Evolutionary conservation across 53 echinoderm and acorn worm species (phyloP).

Genomic region (Paelopatides confundens): DNA sequence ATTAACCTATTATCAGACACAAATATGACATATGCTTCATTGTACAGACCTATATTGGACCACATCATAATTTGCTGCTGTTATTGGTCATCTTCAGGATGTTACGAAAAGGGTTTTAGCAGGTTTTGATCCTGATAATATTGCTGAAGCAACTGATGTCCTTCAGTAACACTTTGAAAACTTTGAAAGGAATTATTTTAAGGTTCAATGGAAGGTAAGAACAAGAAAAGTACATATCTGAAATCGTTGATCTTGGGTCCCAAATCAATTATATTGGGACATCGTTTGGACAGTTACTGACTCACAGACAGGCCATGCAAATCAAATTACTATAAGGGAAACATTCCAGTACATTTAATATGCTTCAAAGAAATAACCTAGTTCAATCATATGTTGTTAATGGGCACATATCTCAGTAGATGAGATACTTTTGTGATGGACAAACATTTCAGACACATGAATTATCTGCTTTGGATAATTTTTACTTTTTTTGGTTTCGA

Average conservation of each 20-base stretch:
- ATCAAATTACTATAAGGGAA: background rate
- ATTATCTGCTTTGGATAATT: background rate
- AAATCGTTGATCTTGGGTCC: background rate
- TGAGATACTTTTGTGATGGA: slow-evolving; percentile 2
- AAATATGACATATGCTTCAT: slow-evolving; percentile 7
- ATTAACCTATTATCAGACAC: background rate
- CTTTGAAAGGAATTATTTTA: background rate
- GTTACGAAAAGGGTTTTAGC: background rate
- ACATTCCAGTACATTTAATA: background rate
- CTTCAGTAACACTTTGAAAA: background rate
- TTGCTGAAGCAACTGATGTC: too few species aligned
- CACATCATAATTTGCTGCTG: background rate
- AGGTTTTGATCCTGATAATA: too few species aligned
- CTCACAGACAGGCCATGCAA: background rate
- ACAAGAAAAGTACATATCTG: background rate
- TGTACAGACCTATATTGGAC: background rate
- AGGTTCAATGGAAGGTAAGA: background rate
- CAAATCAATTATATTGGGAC: background rate
- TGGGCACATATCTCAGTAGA: background rate
- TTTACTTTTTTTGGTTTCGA: too few species aligned
- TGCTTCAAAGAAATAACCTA: background rate
- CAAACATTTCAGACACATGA: background rate
- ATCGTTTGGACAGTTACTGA: background rate
- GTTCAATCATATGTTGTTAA: background rate
- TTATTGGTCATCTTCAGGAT: background rate